Conservation (phyloP, 2,797 vertebrate species). For the Antennarius maculatus region DNA sequence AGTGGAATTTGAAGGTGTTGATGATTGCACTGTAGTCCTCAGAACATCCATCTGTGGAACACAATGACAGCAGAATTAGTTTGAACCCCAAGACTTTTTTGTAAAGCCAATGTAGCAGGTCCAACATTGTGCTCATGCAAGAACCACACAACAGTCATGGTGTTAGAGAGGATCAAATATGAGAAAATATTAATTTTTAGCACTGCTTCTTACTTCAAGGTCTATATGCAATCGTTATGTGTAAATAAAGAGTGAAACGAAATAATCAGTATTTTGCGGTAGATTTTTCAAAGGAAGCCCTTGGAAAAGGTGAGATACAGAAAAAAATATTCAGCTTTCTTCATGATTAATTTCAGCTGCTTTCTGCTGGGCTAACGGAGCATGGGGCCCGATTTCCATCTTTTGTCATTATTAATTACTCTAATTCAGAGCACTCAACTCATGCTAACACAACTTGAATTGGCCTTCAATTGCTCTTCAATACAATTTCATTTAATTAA, state of each 20-base stretch:
- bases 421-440: conserved; percentile 60
- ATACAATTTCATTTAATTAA: conserved; percentile 68
- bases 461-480: conserved; percentile 63
- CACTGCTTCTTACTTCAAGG: too few species aligned
- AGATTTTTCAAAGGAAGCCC: conserved; percentile 38
- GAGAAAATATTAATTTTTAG: not conserved
- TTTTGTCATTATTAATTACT: conserved; percentile 62
- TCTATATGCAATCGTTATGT: not conserved
- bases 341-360: conserved; percentile 33
- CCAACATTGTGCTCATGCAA: not conserved
- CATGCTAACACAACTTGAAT: conserved; percentile 61
- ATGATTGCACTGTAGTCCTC: conserved; percentile 76
- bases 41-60: conserved; percentile 76
- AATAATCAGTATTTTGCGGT: conserved; percentile 6
- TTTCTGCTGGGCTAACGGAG: conserved; percentile 16
- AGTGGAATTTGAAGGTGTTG: conserved; percentile 43
- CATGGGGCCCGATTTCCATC: conserved; percentile 46
- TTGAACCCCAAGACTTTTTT: conserved; percentile 8
- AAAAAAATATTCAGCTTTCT: not conserved
- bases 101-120: conserved; percentile 19
- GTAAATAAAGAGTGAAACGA: too few species aligned
- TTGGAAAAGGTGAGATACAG: conserved; percentile 19
- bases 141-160: not conserved
- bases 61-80: conserved; percentile 57
- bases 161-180: conserved; percentile 7